phyloP scores from a whole-genome alignment of 2,888 invertebrate genomes.

The Luperina testacea region DNA sequence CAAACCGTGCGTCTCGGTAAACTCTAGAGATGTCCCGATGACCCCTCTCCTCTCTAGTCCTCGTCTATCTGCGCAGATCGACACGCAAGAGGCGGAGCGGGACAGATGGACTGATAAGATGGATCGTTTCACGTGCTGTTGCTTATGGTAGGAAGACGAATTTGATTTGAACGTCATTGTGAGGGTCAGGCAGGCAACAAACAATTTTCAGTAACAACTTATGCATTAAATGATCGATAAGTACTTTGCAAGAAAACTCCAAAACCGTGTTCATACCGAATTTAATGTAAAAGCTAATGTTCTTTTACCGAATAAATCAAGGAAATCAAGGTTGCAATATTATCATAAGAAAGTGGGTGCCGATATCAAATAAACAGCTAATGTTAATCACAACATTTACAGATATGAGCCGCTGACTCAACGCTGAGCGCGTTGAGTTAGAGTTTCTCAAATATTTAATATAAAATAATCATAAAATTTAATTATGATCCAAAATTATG shows the following conservation, averaged over 20 bases:
- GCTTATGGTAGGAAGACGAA: neutral
- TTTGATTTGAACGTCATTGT: neutral
- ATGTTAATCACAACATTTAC: slow-evolving; percentile 30
- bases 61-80: slow-evolving; percentile 42
- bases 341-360: neutral
- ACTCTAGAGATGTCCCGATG: slow-evolving; percentile 46
- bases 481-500: slow-evolving; percentile 26
- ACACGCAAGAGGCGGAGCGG: slow-evolving; percentile 56
- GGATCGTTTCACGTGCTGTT: slow-evolving; percentile 8
- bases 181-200: neutral
- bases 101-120: slow-evolving; percentile 37
- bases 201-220: neutral
- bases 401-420: slow-evolving; percentile 8
- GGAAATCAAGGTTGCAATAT: neutral
- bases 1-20: slow-evolving; percentile 33
- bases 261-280: neutral
- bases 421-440: too few species aligned
- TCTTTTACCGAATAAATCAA: too few species aligned
- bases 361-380: neutral
- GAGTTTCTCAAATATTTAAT: slow-evolving; percentile 27
- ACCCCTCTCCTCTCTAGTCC: slow-evolving; percentile 32
- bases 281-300: neutral
- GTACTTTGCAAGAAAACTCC: neutral
- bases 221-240: neutral
- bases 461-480: slow-evolving; percentile 24